Evolutionary conservation across 2,797 vertebrate species (phyloP), one percentile per base, ranked within the genome.

Genomic region (Numenius phaeopus): DNA sequence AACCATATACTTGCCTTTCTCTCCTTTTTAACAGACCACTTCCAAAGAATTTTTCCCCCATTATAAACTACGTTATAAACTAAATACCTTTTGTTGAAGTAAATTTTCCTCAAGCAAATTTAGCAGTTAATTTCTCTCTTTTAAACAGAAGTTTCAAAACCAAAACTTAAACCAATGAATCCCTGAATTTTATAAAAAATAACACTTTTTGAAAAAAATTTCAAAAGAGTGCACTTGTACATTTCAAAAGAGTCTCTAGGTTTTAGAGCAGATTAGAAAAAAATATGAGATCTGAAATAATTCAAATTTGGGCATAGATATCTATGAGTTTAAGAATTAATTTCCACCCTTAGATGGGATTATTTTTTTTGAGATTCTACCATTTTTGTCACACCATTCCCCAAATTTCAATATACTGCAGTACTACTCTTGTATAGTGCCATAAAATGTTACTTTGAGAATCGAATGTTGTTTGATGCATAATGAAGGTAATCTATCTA

Each of bases 221-320:
- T 52, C 27, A 50, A 23, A 52, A 29, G 16, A 52, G 50, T 29
- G 27, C 27, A 52, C 16, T 52, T 27, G 7, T 11, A 15, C 1
- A 30, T 37, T 73, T 87, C 18, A 80, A 59, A 83, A 47, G 3
- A 47, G 4, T n/a, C 9, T 64, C 5, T 34, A 72, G 4, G 5
- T 37, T 70, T 87, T 75, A 73, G 4, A 78, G 10, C 2, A 79
- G 4, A 3, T 57, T 57, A 52, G 40, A 78, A 69, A 4, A 65
- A 65, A 52, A 22, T 7, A 47, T 1, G 8, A 50, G 4, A 44
- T 61, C 19, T 80, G 50, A 81, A 79, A 85, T 58, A 71, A 44
- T 1, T 11, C 2, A 46, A 2, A 39, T n/a, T 66, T 64, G 9
- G 14, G 12, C 20, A 13, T 14, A 52, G 17, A 0, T 29, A 1